Evolutionary conservation across 1,140 invertebrate species (phyloP).

Genomic region (Colletes latitarsis): DNA sequence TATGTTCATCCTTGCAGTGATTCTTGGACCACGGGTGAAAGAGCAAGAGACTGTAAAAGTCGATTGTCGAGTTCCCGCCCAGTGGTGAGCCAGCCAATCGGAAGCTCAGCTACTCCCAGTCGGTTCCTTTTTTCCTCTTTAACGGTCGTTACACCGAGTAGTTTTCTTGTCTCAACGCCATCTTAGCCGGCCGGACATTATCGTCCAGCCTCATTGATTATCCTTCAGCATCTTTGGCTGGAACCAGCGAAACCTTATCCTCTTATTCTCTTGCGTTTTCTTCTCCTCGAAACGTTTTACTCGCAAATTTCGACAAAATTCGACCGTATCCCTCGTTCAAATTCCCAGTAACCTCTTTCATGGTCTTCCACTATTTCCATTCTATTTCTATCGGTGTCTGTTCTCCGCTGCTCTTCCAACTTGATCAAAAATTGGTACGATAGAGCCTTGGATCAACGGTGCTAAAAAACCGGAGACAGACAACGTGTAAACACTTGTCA

Average conservation of each 20-base stretch:
- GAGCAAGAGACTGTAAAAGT: constrained; percentile 69
- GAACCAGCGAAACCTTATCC: not conserved
- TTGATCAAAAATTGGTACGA: not conserved
- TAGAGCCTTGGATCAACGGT: constrained; percentile 16
- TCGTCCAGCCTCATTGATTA: constrained; percentile 70
- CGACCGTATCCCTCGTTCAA: too few relatives aligned
- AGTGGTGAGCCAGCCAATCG: constrained; percentile 69
- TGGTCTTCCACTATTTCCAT: too few relatives aligned
- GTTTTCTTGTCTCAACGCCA: constrained; percentile 77
- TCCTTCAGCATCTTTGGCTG: constrained; percentile 25
- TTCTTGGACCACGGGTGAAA: constrained; percentile 46
- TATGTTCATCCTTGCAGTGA: constrained; percentile 36
- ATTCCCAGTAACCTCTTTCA: too few relatives aligned
- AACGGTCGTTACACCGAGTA: constrained; percentile 67
- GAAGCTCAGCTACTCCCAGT: constrained; percentile 58
- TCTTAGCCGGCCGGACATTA: constrained; percentile 74
- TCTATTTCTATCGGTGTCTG: too few relatives aligned
- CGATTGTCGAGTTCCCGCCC: constrained; percentile 73
- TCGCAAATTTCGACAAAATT: not conserved
- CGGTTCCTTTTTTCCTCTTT: constrained; percentile 61
- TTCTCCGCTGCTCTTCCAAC: too few relatives aligned
- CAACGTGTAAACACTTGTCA: constrained; percentile 16
- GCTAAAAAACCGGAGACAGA: constrained; percentile 12
- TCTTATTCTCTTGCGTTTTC: not conserved
- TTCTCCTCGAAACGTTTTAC: not conserved